Evolutionary conservation across 1,140 invertebrate genomes (phyloP), one percentile per base, ranked within the genome.

Genomic region (Carcinoscorpius rotundicauda): DNA sequence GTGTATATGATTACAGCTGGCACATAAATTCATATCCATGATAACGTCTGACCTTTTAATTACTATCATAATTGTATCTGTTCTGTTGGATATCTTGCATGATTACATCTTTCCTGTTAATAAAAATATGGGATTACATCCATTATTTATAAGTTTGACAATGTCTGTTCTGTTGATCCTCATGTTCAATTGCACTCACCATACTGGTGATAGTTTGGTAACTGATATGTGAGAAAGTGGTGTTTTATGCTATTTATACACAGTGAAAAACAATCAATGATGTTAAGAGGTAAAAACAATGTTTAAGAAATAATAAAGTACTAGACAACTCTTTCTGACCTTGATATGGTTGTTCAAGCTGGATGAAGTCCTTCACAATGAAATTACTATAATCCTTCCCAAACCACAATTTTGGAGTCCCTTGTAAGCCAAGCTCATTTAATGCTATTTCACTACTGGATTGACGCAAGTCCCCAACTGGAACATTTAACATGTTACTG

Each of bases 381-480:
- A 97, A 98, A 79, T 98, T 99, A 4, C 86, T 87, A 74, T 99
- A 99, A 77, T 99, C 96, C 78, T 98, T 97, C 52, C 95, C 96
- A 57, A 96, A 84, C 96, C 96, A 99, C n/a, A 93, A 79, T 76
- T 97, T 97, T 0, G 87, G 71, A 59, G 57, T 65, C 48, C 71
- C 72, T 65, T 69, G 58, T 8, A 68, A 64, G n/a, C 67, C 69
- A 8, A 70, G 51, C 56, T 70, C 60, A 58, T 64, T 66, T 8
- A 64, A 56, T 29, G 66, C 68, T 29, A 69, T 10, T 65, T 71
- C 66, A 59, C 68, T 66, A 6, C 8, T 60, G 4, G 66, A 61
- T 58, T 56, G 48, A 49, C 63, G 52, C 55, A 68, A 53, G 29
- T 65, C 64, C 4, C 58, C n/a, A 58, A 60, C 62, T 5, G 67